A percentile compares a stretch with the other conserved stretches of the same genome.
phyloP scores from a whole-genome alignment of 92 coral and sea anemone species.

The Porites lobata region DNA sequence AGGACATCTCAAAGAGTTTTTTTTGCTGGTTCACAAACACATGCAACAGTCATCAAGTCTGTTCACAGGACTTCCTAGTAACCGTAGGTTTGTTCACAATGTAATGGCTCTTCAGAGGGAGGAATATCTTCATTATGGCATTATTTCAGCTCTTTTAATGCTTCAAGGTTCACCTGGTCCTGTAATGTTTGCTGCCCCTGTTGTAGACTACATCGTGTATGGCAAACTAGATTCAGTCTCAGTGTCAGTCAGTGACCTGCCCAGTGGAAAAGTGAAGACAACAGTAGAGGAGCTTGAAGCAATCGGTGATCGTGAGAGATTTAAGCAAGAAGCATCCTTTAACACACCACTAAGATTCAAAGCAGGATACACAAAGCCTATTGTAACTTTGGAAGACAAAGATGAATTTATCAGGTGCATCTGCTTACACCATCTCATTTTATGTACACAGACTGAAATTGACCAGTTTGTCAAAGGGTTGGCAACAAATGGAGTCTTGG shows the following conservation, averaged over 20 bases:
- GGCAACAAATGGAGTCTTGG: too few species aligned
- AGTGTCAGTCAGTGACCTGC: constrained; percentile 52
- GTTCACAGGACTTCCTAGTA: constrained; percentile 61
- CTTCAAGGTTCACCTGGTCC: constrained; percentile 79
- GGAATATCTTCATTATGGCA: constrained; percentile 64
- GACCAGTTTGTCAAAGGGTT: too few species aligned
- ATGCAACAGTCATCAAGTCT: constrained; percentile 69
- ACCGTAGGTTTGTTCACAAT: constrained; percentile 72
- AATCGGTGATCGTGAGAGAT: too few species aligned
- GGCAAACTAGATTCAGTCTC: constrained; percentile 70
- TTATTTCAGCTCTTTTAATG: constrained; percentile 67
- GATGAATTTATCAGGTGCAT: constrained; percentile 66
- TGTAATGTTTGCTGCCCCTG: constrained; percentile 62
- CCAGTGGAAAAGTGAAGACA: constrained; percentile 59
- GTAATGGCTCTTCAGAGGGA: constrained; percentile 73
- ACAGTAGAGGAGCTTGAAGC: constrained; percentile 62
- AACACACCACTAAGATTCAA: too few species aligned
- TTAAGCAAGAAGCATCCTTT: too few species aligned
- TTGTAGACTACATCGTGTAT: constrained; percentile 66
- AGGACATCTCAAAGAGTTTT: constrained; percentile 70
- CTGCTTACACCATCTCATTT: constrained; percentile 4
- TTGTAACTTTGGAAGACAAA: too few species aligned
- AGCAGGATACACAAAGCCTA: too few species aligned
- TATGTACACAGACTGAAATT: too few species aligned
- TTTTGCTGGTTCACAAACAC: constrained; percentile 70